A percentile compares a stretch with the other conserved stretches of the same genome.
phyloP scores from a whole-genome alignment of 2,797 vertebrate species.

The Crocidura indochinensis region DNA sequence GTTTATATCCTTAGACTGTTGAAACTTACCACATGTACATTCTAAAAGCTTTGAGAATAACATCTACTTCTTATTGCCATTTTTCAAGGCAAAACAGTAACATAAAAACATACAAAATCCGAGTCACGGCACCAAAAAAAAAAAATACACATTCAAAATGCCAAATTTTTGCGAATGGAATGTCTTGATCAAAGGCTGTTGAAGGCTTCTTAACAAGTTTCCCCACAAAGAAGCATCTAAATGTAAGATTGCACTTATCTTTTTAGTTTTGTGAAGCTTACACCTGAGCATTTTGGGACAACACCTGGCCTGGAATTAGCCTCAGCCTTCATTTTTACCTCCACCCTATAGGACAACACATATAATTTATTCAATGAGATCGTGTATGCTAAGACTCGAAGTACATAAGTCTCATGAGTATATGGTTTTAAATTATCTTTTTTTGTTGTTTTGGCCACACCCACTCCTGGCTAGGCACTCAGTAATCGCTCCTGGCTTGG shows the following conservation, averaged over 20 bases:
- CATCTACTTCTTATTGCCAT: neutral
- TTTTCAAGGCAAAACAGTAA: neutral
- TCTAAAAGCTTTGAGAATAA: neutral
- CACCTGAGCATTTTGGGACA: neutral
- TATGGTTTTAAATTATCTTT: neutral
- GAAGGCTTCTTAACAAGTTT: neutral
- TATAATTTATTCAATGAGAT: neutral
- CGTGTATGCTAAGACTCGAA: too few relatives aligned
- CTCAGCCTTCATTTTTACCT: neutral
- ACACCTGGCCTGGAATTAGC: neutral
- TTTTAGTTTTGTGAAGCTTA: neutral
- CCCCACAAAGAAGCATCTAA: fast-evolving
- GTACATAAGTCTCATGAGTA: neutral
- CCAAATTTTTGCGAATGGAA: neutral
- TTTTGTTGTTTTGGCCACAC: too few relatives aligned
- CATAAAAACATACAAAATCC: neutral
- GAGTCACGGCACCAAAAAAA: too few relatives aligned
- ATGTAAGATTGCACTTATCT: neutral
- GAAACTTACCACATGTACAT: neutral
- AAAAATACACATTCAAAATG: too few relatives aligned
- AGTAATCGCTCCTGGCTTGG: too few relatives aligned
- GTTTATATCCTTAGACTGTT: neutral
- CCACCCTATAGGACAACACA: neutral
- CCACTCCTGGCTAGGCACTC: too few relatives aligned
- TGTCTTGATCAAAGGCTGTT: neutral